Conservation (phyloP, 2,888 invertebrate species). For the Noctua janthe region DNA sequence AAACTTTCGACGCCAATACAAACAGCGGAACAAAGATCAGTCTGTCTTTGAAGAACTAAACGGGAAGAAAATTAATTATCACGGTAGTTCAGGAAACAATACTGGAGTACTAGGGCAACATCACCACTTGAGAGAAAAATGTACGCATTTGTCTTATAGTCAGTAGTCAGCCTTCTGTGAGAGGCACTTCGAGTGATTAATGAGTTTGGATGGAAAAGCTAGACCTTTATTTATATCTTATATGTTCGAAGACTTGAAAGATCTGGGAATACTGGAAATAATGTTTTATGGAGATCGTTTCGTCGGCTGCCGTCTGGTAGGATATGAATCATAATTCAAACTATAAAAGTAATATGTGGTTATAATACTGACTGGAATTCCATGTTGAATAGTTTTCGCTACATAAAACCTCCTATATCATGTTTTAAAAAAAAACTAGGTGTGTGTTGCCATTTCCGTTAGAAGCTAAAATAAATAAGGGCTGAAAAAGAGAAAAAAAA, state of each 20-base stretch:
- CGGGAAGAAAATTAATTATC: conserved; percentile 62
- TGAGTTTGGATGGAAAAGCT: conserved; percentile 58
- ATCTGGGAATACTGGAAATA: conserved; percentile 33
- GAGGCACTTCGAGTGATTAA: conserved; percentile 67
- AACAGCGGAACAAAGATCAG: conserved; percentile 31
- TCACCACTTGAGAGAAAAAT: conserved; percentile 66
- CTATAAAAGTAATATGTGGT: not conserved
- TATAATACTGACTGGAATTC: not conserved
- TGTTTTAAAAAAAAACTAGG: conserved; percentile 17
- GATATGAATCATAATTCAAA: conserved; percentile 31
- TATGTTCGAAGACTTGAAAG: conserved; percentile 44
- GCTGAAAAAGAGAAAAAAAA: conserved; percentile 26
- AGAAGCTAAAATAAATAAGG: conserved; percentile 37
- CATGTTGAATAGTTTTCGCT: not conserved
- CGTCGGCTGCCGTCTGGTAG: conserved; percentile 5
- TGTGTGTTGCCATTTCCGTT: not conserved
- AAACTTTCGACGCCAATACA: not conserved
- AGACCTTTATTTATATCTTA: conserved; percentile 59
- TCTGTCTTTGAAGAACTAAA: conserved; percentile 36
- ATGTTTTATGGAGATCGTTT: conserved; percentile 53
- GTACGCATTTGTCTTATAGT: conserved; percentile 67
- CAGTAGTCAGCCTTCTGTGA: conserved; percentile 48
- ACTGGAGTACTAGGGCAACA: conserved; percentile 50
- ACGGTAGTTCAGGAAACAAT: conserved; percentile 56
- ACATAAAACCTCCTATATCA: not conserved